phyloP scores from a whole-genome alignment of 2,797 vertebrate genomes.

The Trachops cirrhosus region DNA sequence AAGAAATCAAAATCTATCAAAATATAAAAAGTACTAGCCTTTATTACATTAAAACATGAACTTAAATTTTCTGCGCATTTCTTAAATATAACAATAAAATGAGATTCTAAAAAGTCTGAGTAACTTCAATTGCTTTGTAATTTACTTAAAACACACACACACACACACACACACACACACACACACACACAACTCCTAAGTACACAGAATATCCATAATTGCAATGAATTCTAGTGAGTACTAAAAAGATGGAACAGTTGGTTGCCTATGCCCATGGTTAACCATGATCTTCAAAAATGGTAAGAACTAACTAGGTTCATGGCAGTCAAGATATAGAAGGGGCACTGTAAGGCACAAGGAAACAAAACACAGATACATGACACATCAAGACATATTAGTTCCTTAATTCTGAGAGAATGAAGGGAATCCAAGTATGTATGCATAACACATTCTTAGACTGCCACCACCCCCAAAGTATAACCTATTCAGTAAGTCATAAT shows the following conservation, averaged over 20 bases:
- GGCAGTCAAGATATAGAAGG: background rate
- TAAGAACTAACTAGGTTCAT: background rate
- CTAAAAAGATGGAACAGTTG: background rate
- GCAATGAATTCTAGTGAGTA: background rate
- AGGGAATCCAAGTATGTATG: background rate
- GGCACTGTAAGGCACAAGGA: background rate
- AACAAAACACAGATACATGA: background rate
- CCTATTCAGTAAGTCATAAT: background rate
- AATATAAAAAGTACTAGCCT: background rate
- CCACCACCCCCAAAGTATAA: background rate
- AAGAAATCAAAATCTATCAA: background rate
- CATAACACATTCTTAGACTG: background rate
- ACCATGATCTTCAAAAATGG: background rate
- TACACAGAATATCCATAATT: background rate
- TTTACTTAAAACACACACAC: background rate
- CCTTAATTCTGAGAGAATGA: background rate
- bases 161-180: background rate
- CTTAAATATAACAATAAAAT: background rate
- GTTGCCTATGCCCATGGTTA: background rate
- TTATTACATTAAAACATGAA: constrained; percentile 1
- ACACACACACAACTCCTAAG: background rate
- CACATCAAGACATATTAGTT: background rate
- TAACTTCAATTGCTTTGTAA: background rate
- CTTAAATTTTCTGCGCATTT: background rate
- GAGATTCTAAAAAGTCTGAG: background rate